Percentiles rank a stretch among this genome's conserved stretches.
Conservation (phyloP, 2,888 invertebrate species). For the Empis stercorea region DNA sequence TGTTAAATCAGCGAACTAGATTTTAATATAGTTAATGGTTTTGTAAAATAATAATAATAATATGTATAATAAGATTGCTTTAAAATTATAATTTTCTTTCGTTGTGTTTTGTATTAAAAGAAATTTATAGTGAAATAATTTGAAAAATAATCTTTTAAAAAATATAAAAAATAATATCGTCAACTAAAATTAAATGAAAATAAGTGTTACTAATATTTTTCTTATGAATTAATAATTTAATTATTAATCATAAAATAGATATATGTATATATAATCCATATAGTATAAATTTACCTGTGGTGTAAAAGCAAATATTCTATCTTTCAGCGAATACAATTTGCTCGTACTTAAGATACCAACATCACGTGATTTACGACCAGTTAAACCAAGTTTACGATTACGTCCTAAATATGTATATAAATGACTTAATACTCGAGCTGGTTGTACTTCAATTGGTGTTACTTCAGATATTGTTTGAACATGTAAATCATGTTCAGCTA, state of each 20-base stretch:
- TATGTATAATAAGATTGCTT: neutral
- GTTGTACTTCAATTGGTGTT: conserved; percentile 91
- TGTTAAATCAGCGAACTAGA: conserved; percentile 92
- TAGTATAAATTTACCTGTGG: conserved; percentile 69
- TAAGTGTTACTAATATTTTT: too few species aligned
- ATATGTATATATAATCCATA: too few species aligned
- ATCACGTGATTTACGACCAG: conserved; percentile 91
- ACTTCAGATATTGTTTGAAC: conserved; percentile 91
- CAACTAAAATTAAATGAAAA: neutral
- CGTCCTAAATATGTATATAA: conserved; percentile 90
- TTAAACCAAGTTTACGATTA: conserved; percentile 82
- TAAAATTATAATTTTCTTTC: neutral
- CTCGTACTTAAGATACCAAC: conserved; percentile 97
- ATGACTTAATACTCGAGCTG: conserved; percentile 89
- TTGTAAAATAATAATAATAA: too few species aligned
- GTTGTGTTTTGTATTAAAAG: too few species aligned
- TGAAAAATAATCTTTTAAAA: neutral
- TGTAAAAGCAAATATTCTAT: conserved; percentile 94
- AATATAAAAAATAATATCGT: neutral
- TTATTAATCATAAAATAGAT: too few species aligned
- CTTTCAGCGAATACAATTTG: conserved; percentile 90
- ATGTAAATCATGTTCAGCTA: conserved; percentile 78
- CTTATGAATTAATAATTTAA: neutral
- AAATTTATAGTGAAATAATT: neutral
- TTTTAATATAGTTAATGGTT: conserved; percentile 9